These are phyloP conservation scores for Meloidogyne floridensis DNA, from an alignment of 1,140 invertebrate genomes.

Conservation along the genomic window DNA sequence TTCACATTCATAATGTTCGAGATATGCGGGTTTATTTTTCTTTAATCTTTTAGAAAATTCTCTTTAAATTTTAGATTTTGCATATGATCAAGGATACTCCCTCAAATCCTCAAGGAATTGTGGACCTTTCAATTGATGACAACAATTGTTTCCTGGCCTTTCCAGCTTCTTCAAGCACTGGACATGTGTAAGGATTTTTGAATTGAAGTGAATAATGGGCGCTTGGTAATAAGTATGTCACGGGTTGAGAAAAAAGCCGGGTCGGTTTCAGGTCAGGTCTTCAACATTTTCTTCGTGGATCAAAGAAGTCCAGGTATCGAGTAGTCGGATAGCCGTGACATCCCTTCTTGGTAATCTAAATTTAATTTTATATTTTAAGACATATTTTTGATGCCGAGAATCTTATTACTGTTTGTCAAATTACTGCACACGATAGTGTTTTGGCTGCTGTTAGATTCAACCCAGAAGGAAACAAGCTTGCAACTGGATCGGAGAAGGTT, in stretches of 20 bases:
- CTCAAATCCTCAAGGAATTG: conserved; percentile 86
- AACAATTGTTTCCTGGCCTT: conserved; percentile 93
- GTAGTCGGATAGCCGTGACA: too few species aligned
- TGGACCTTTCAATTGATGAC: conserved; percentile 82
- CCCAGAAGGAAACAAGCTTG: conserved; percentile 79
- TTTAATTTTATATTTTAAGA: not conserved
- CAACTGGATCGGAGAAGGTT: conserved; percentile 81
- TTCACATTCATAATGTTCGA: conserved; percentile 97
- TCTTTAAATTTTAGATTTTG: conserved; percentile 67
- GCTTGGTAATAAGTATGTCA: too few species aligned
- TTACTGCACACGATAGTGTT: conserved; percentile 89
- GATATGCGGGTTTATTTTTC: conserved; percentile 85
- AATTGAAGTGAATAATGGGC: too few species aligned
- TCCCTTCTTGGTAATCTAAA: too few species aligned
- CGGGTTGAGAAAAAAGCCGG: too few species aligned
- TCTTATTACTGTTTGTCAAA: conserved; percentile 68
- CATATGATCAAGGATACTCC: conserved; percentile 98
- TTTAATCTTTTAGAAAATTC: conserved; percentile 1
- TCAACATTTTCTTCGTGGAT: too few species aligned
- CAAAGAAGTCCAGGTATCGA: too few species aligned
- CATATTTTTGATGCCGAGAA: conserved; percentile 96
- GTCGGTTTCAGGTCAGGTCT: too few species aligned
- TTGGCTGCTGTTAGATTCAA: conserved; percentile 92
- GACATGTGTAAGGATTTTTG: conserved; percentile 41
- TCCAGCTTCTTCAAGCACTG: conserved; percentile 73